Percentiles rank a stretch among this genome's conserved stretches.
Evolutionary conservation across 2,888 invertebrate genomes (phyloP).

Genomic region (Ormyrus thymus): DNA sequence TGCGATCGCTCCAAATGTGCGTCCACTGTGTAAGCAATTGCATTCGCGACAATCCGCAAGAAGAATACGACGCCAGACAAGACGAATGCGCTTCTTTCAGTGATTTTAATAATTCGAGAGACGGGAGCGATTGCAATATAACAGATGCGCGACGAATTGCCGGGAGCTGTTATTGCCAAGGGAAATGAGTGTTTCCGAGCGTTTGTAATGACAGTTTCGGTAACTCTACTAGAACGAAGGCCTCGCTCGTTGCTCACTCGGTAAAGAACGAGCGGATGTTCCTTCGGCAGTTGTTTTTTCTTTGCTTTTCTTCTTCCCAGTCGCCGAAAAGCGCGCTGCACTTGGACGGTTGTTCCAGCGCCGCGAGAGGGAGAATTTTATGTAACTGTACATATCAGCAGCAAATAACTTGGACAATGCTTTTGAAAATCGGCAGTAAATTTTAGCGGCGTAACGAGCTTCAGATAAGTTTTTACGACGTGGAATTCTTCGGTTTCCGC

Average conservation of each 20-base stretch:
- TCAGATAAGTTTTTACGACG: not conserved
- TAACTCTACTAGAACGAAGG: constrained; percentile 37
- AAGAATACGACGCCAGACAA: not conserved
- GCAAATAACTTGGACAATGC: too few species aligned
- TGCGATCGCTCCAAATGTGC: not conserved
- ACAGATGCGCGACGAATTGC: not conserved
- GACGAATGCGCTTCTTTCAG: not conserved
- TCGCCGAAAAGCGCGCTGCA: too few species aligned
- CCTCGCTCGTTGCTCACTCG: not conserved
- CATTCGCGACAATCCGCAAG: not conserved
- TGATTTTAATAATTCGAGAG: constrained; percentile 18
- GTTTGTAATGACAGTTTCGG: constrained; percentile 42
- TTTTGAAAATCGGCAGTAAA: not conserved
- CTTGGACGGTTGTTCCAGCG: too few species aligned
- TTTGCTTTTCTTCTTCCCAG: too few species aligned
- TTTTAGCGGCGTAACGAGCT: not conserved
- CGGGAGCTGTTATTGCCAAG: constrained; percentile 9
- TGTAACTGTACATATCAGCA: too few species aligned
- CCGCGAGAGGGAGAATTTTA: too few species aligned
- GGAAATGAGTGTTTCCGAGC: constrained; percentile 39
- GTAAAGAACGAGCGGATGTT: constrained; percentile 5
- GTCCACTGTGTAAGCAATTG: not conserved
- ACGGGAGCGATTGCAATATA: not conserved
- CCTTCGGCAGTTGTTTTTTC: too few species aligned
- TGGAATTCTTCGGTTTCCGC: not conserved